A percentile compares a stretch with the other conserved stretches of the same genome.
phyloP scores from a whole-genome alignment of 2,888 invertebrate species.

The Lepidochrysops patricia region DNA sequence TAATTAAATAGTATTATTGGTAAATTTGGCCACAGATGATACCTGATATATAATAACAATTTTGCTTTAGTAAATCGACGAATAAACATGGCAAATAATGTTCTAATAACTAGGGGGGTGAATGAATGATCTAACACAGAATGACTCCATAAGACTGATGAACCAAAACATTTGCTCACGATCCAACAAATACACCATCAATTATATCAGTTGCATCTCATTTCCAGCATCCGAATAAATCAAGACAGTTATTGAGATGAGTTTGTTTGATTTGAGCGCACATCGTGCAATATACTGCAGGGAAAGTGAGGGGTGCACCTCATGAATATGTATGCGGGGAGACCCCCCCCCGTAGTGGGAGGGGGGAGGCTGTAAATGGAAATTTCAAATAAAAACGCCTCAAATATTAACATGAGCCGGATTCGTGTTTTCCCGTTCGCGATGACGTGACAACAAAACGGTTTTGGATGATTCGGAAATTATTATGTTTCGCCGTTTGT shows the following conservation, averaged over 20 bases:
- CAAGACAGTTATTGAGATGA: conserved; percentile 23
- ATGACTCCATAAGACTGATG: background rate
- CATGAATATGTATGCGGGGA: conserved; percentile 76
- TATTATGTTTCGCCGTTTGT: background rate
- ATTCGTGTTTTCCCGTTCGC: conserved; percentile 58
- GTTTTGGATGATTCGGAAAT: background rate
- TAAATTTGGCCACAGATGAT: too few species aligned
- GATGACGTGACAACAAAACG: background rate
- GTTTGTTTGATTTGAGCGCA: conserved; percentile 24
- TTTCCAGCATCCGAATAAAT: conserved; percentile 25
- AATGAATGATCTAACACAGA: background rate
- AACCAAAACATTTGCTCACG: conserved; percentile 4
- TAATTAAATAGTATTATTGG: too few species aligned
- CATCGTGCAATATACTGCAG: conserved; percentile 34
- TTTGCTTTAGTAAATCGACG: background rate
- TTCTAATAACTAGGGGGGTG: background rate
- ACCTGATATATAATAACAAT: too few species aligned
- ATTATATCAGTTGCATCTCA: conserved; percentile 12
- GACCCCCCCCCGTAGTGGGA: conserved; percentile 15
- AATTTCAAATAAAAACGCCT: conserved; percentile 75
- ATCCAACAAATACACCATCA: conserved; percentile 6
- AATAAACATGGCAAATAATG: background rate
- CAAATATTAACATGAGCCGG: conserved; percentile 72
- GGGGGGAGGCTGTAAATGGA: conserved; percentile 61
- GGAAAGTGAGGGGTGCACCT: conserved; percentile 76